These are phyloP conservation scores for Pipistrellus pygmaeus DNA, from an alignment of 2,797 vertebrate species.

Conservation along the genomic window DNA sequence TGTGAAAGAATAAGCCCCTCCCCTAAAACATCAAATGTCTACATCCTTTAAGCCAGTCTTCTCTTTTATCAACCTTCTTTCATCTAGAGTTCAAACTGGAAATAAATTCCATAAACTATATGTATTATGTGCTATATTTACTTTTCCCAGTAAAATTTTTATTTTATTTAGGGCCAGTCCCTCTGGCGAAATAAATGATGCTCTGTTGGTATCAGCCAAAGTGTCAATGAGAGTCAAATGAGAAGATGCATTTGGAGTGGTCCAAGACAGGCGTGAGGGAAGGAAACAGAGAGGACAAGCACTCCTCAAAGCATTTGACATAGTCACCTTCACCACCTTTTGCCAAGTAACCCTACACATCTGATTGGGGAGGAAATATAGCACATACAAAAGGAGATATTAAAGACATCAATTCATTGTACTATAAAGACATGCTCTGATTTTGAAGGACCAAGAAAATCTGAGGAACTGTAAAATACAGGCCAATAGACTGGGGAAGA, in stretches of 20 bases:
- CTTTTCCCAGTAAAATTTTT: background rate
- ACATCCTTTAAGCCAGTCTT: background rate
- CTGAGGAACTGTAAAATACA: background rate
- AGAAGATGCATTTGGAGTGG: background rate
- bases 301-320: background rate
- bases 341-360: background rate
- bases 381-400: background rate
- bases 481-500: background rate
- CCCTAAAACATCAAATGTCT: background rate
- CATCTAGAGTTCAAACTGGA: background rate
- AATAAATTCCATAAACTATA: conserved; percentile 28
- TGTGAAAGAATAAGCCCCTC: background rate
- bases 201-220: background rate
- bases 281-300: background rate
- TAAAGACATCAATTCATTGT: background rate
- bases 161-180: background rate
- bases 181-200: background rate
- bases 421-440: background rate
- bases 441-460: conserved; percentile 15
- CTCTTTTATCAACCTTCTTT: background rate
- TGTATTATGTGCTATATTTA: conserved; percentile 3
- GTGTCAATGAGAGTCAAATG: background rate
- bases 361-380: background rate
- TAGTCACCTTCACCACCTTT: background rate
- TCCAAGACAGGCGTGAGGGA: background rate